These are phyloP conservation scores for Canis aureus DNA, from an alignment of 2,113 vertebrate species.

Conservation along the genomic window DNA sequence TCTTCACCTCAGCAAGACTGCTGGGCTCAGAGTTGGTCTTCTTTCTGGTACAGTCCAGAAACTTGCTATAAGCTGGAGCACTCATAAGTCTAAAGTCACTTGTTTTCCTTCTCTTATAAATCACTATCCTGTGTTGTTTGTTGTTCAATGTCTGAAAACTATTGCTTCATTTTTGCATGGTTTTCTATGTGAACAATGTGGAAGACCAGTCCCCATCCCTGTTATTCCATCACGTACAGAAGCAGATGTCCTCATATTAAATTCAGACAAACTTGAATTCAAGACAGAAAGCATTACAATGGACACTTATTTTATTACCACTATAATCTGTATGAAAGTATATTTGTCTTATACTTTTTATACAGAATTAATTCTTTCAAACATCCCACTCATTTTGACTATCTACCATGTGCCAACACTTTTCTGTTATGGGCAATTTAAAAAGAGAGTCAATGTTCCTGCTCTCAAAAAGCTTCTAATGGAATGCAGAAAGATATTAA, in stretches of 20 bases:
- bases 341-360: neutral
- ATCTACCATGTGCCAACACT: neutral
- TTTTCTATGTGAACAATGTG: neutral
- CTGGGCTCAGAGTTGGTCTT: neutral
- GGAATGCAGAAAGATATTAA: neutral
- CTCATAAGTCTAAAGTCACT: neutral
- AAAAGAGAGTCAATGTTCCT: neutral
- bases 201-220: neutral
- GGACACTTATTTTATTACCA: neutral
- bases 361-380: neutral
- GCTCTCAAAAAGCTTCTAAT: neutral
- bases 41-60: neutral
- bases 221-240: neutral
- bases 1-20: neutral
- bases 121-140: neutral
- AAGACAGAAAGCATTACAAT: neutral
- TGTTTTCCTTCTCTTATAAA: neutral
- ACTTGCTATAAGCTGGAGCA: neutral
- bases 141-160: neutral
- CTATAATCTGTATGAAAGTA: neutral
- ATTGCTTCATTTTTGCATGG: neutral
- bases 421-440: neutral
- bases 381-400: neutral
- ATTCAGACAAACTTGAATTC: constrained; percentile 26
- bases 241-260: neutral